Evolutionary conservation across 2,113 vertebrate genomes (phyloP).

Genomic region (Anhinga anhinga): DNA sequence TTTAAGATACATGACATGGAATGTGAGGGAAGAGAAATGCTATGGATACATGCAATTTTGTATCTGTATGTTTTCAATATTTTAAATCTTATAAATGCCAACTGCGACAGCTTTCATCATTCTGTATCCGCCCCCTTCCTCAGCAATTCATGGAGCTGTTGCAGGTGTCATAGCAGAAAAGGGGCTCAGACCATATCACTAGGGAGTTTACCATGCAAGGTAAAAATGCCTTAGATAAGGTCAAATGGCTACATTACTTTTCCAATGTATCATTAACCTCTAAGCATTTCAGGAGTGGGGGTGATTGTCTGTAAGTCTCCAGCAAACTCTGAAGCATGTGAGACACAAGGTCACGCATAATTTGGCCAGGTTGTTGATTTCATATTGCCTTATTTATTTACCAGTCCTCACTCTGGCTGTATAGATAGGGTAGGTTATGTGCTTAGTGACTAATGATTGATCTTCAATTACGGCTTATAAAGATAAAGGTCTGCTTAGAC

Average conservation of each 20-base stretch:
- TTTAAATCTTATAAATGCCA: background rate
- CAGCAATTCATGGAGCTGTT: background rate
- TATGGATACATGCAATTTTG: background rate
- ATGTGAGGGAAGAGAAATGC: background rate
- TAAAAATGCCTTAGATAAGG: background rate
- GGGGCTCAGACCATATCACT: background rate
- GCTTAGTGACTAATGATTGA: background rate
- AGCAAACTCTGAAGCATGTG: background rate
- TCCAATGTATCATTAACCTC: background rate
- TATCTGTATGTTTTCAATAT: background rate
- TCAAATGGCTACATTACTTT: background rate
- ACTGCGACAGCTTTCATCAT: fast-evolving
- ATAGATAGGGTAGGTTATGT: background rate
- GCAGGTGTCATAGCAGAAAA: background rate
- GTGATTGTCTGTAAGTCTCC: background rate
- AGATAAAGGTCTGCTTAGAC: background rate
- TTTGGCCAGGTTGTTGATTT: background rate
- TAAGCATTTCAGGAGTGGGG: background rate
- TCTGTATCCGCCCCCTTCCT: background rate
- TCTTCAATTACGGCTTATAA: background rate
- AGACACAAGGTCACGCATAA: background rate
- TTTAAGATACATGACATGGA: background rate
- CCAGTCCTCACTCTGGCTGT: background rate
- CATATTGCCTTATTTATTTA: background rate
- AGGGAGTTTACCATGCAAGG: background rate